These are phyloP conservation scores for Nycticebus coucang DNA, from an alignment of 2,113 vertebrate genomes.

Conservation along the genomic window DNA sequence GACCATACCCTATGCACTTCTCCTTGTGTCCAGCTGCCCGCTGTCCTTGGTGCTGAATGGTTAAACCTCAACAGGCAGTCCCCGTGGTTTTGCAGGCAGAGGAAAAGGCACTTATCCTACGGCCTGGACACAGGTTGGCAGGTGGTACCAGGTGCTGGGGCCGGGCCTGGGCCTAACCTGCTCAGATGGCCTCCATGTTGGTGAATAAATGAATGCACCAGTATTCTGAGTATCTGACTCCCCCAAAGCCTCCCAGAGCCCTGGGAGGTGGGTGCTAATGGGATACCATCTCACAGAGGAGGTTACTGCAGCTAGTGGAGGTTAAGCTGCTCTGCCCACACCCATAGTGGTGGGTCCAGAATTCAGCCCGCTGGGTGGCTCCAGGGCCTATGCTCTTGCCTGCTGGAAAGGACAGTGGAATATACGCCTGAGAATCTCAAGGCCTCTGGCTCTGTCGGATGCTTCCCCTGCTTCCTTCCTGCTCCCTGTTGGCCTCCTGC, in stretches of 20 bases:
- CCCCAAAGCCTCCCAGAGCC: not conserved
- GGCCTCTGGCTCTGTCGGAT: not conserved
- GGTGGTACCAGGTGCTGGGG: not conserved
- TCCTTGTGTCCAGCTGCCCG: accelerated
- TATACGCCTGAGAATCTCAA: accelerated
- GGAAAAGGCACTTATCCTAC: not conserved
- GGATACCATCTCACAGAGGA: accelerated
- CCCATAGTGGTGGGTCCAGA: not conserved
- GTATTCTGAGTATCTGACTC: not conserved
- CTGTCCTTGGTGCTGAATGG: not conserved
- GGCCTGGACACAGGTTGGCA: accelerated
- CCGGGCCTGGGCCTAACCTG: not conserved
- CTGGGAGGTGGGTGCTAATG: accelerated
- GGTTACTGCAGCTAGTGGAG: not conserved
- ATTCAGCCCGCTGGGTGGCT: not conserved
- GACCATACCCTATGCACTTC: not conserved
- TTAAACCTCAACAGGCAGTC: not conserved
- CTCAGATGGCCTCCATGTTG: not conserved
- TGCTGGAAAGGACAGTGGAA: accelerated
- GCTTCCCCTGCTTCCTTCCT: not conserved
- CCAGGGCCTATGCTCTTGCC: accelerated
- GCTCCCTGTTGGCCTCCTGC: not conserved
- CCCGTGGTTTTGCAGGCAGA: not conserved
- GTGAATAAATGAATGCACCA: not conserved
- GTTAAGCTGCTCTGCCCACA: not conserved